Percentiles rank a stretch among this genome's conserved stretches.
phyloP scores from a whole-genome alignment of 2,797 vertebrate species.

The Coregonus sp. region DNA sequence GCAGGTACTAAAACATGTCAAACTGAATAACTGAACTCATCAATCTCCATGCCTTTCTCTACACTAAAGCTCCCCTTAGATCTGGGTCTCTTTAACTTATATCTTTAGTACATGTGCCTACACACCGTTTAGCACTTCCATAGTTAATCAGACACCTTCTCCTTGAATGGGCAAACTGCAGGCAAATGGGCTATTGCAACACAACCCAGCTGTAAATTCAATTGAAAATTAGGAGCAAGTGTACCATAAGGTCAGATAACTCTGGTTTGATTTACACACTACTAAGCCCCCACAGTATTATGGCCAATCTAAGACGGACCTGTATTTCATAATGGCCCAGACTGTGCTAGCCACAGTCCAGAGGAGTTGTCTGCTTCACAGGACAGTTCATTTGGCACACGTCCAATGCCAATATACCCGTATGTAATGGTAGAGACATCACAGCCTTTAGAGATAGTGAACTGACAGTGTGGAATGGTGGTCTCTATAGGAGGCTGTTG shows the following conservation, averaged over 20 bases:
- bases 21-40: constrained; percentile 41
- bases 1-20: constrained; percentile 12
- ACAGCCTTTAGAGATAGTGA: constrained; percentile 40
- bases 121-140: background rate
- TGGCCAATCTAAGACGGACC: constrained; percentile 33
- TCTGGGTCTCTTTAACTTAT: constrained; percentile 24
- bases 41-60: constrained; percentile 31
- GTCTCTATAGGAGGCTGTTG: constrained; percentile 12
- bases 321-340: constrained; percentile 54
- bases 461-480: constrained; percentile 34
- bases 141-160: constrained; percentile 56
- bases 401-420: constrained; percentile 54
- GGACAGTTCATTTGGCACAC: constrained; percentile 50
- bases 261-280: constrained; percentile 62
- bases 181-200: constrained; percentile 29
- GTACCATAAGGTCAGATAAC: constrained; percentile 66
- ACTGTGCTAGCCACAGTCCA: constrained; percentile 63
- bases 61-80: constrained; percentile 13
- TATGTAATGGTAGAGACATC: constrained; percentile 29
- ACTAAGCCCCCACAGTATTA: constrained; percentile 23
- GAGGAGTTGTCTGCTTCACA: constrained; percentile 56
- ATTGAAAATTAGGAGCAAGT: constrained; percentile 57
- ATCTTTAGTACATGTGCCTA: constrained; percentile 1
- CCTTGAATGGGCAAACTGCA: constrained; percentile 30
- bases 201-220: constrained; percentile 67